Base-by-base conservation (phyloP, 2,113 vertebrate genomes). In the Tachycineta bicolor region DNA sequence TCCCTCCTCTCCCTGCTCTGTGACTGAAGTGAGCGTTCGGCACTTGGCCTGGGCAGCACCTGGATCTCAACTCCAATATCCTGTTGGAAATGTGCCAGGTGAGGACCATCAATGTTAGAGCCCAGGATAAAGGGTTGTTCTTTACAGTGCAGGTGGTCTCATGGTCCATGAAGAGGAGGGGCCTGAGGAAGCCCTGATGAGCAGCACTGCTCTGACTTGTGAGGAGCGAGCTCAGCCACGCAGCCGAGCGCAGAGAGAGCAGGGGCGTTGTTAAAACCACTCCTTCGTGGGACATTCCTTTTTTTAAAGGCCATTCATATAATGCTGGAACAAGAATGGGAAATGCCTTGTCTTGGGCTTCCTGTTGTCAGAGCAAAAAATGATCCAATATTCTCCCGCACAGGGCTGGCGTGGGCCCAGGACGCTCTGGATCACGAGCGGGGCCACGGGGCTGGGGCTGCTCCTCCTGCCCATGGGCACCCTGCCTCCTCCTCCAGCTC, bases 261-360 rank as follows among this genome's bases (percentile, higher is more conserved):
- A 49, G 47, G 22, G 56, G 6, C 63, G 52, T 23, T 77, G 84
- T 62, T 68, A 65, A 69, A 83, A 65, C 18, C 53, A 16, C 85
- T 80, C 82, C 65, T 83, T 15, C 50, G 77, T 52, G 78, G 71
- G 58, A 89, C 93, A 80, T 76, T 56, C 89, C 81, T 91, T 39
- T 65, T 88, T 93, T 80, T 25, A 90, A 89, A 94, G 55, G 50
- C 87, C 85, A 47, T 85, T 97, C 82, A 63, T 52, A 26, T 76
- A 77, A 64, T 41, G 76, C 76, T 93, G 88, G 90, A 90, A 90
- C 47, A 65, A 93, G 81, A 80, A 82, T 86, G 93, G 87, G 91
- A 95, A 91, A 86, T 94, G 89, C 85, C 90, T 94, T n/a, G 55
- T 91, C 76, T 88, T 2, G 8, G 68, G 59, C 78, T 94, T 97